phyloP scores from a whole-genome alignment of 2,888 invertebrate species.

The Drosophila neotestacea region DNA sequence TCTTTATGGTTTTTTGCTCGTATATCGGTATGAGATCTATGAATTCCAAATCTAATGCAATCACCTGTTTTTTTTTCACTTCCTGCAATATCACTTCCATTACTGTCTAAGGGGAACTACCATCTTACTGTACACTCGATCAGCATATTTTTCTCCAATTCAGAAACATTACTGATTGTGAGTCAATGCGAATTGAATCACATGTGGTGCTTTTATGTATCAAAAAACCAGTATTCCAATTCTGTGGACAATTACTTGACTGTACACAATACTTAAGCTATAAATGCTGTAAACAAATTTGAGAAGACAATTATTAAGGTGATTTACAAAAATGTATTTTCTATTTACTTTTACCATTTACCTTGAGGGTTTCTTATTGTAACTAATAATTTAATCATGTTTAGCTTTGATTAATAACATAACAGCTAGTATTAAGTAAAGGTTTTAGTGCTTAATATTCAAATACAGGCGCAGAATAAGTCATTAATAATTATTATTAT shows the following conservation, averaged over 20 bases:
- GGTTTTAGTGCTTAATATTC: too few species aligned
- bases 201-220: not conserved
- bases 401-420: too few species aligned
- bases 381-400: too few species aligned
- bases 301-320: not conserved
- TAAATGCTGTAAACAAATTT: not conserved
- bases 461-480: too few species aligned
- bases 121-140: constrained; percentile 2
- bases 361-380: too few species aligned
- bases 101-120: constrained; percentile 49
- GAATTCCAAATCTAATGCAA: constrained; percentile 10
- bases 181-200: constrained; percentile 12
- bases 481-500: constrained; percentile 20
- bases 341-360: too few species aligned
- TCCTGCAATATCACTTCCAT: constrained; percentile 28
- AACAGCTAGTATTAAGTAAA: too few species aligned
- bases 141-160: constrained; percentile 5
- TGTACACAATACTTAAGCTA: not conserved
- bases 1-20: not conserved
- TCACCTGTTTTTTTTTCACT: constrained; percentile 29
- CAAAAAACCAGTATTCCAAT: not conserved
- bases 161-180: constrained; percentile 1
- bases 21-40: not conserved
- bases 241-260: not conserved
- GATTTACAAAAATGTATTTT: not conserved